Evolutionary conservation across 2,113 vertebrate species (phyloP), one percentile per base, ranked within the genome.

Genomic region (Corythoichthys haematopterus): DNA sequence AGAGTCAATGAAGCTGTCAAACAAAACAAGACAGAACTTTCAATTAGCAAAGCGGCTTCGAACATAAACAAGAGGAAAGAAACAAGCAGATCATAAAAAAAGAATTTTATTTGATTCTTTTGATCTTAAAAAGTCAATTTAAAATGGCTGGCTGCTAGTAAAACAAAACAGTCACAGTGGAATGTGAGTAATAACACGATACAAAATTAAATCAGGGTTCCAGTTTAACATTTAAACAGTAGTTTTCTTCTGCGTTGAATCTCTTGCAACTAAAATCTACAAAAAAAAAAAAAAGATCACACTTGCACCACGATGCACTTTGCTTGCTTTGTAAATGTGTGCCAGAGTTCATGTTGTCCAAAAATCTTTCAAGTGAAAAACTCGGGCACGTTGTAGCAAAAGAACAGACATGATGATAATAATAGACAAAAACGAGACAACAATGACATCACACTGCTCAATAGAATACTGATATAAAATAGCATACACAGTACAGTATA

Each of bases 401-500:
- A 40, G 9, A 63, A 71, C 50, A 70, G 65, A 58, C 55, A 71
- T 56, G 69, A 35, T 75, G 76, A 79, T 0, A 70, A 33, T 66
- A 71, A 55, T 67, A 75, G 72, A 78, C 79, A 33, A 67, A 65
- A 4, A 64, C 47, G 56, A 68, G 52, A 59, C 52, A 57, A 58
- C 36, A 57, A 36, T 6, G 13, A 13, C 65, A 46, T 43, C 65
- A 50, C 56, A 71, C 52, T 60, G 77, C 38, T 68, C 74, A 59
- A 68, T 66, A 74, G 57, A 64, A 79, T 77, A 80, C 38, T 66
- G 64, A 65, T 65, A 69, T 50, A 81, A 72, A 68, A 74, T 55
- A 83, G 82, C 68, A 84, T 72, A 85, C 62, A 74, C 72, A 82
- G 60, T 57, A 84, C 74, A 82, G 63, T 57, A 84, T 83, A 87